Conservation (phyloP, 2,797 vertebrate species). For the Novumbra hubbsi region DNA sequence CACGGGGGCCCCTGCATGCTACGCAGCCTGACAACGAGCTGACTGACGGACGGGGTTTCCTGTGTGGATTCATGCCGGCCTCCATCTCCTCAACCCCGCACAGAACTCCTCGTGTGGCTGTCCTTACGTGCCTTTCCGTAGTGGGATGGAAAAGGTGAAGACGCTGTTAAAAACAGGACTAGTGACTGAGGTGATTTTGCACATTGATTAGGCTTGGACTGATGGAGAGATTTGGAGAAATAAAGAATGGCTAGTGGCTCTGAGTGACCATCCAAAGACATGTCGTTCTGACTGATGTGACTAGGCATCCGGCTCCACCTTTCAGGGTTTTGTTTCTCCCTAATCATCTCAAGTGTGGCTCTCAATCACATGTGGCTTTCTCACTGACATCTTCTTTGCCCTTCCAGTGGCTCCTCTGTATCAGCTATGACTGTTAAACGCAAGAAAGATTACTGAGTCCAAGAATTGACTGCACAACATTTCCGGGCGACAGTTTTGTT, state of each 20-base stretch:
- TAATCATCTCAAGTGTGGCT: constrained; percentile 1
- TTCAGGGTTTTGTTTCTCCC: neutral
- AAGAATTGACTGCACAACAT: neutral
- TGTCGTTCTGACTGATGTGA: neutral
- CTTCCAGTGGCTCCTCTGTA: neutral
- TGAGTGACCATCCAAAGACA: neutral
- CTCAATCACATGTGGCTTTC: neutral
- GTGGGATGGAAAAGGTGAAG: neutral
- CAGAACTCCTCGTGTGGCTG: neutral
- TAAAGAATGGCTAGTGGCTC: neutral
- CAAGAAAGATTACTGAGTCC: neutral
- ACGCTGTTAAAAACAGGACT: neutral
- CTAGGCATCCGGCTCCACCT: neutral
- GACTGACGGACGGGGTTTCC: neutral
- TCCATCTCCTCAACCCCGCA: neutral
- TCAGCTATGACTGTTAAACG: neutral
- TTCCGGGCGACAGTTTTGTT: constrained; percentile 29
- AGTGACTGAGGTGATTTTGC: neutral
- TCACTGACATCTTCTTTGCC: neutral
- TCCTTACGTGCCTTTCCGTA: neutral
- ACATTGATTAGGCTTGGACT: neutral
- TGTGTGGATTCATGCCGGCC: neutral
- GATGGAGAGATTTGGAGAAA: neutral
- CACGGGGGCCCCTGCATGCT: neutral
- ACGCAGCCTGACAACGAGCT: neutral